Evolutionary conservation across 2,113 vertebrate genomes (phyloP), one percentile per base, ranked within the genome.

Genomic region (Pachycephala philippinensis): DNA sequence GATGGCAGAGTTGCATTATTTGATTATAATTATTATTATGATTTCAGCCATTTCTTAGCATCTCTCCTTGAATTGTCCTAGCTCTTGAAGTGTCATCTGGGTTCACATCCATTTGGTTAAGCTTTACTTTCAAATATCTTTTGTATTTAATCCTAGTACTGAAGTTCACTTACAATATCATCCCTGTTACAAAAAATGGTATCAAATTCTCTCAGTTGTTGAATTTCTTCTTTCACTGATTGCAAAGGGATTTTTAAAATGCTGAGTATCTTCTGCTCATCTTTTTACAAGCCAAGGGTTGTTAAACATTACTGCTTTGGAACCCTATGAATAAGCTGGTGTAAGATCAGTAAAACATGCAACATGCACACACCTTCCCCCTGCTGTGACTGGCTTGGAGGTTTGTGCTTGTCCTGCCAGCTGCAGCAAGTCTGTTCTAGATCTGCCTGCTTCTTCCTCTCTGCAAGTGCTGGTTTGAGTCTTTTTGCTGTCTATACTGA

Each of bases 401-500:
- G 20, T 72, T 60, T 72, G 12, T 64, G 37, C 47, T 89, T 80
- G 19, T 52, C 68, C 59, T 94, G 72, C 50, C 37, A 44, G 2
- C 69, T 33, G 56, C 68, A 61, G 28, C 52, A 57, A 31, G 37
- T 10, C 56, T 84, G 76, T 57, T 50, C 40, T 74, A 26, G 7
- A 11, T 69, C n/a, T 69, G 44, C 59, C 49, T 37, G 11, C 22
- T 75, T 24, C 37, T 64, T 60, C 24, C 33, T 70, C 49, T 69
- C 39, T 86, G 49, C 53, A 63, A 4, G 33, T 10, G 8, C 37
- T 70, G 15, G 6, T 86, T 28, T 42, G 26, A 61, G 31, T 64
- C 40, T 50, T 80, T 39, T 45, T 3, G 1, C 30, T 45, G 0
- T 44, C 33, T 54, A 0, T 44, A 30, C 39, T 1, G 1, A 27